phyloP scores from a whole-genome alignment of 2,113 vertebrate species.

The Hyla sarda region DNA sequence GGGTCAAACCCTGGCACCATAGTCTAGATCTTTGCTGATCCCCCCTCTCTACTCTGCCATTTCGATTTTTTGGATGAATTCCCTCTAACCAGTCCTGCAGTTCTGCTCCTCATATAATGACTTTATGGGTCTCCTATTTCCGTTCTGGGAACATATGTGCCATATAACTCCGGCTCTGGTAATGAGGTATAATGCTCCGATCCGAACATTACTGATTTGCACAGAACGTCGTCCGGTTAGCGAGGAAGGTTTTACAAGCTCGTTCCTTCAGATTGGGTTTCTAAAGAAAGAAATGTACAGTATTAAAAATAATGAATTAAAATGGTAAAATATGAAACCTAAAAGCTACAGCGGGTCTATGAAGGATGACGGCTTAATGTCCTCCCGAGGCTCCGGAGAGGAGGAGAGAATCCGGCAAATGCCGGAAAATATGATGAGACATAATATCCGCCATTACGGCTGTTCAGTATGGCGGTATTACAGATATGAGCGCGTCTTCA shows the following conservation, averaged over 20 bases:
- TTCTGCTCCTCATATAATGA: background rate
- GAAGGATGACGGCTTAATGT: background rate
- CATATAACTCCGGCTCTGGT: background rate
- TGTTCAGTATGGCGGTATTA: too few species aligned
- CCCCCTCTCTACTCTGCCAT: too few species aligned
- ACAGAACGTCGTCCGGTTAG: background rate
- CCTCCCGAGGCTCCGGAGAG: background rate
- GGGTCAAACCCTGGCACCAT: too few species aligned
- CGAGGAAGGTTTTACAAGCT: background rate
- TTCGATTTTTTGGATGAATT: too few species aligned
- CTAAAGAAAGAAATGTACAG: conserved; percentile 8
- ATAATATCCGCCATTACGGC: background rate
- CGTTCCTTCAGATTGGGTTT: background rate
- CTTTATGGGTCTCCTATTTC: background rate
- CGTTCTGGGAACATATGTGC: background rate
- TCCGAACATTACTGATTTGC: background rate
- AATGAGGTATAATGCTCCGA: background rate
- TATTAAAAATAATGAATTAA: conserved; percentile 42
- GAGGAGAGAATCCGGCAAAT: background rate
- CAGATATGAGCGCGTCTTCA: too few species aligned
- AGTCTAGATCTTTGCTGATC: too few species aligned
- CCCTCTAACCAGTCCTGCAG: background rate
- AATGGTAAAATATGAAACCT: conserved; percentile 16
- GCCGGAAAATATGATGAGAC: background rate
- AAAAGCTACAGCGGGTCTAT: background rate